Base-by-base conservation (phyloP, 2,113 vertebrate species). In the Ptychochromis oligacanthus region DNA sequence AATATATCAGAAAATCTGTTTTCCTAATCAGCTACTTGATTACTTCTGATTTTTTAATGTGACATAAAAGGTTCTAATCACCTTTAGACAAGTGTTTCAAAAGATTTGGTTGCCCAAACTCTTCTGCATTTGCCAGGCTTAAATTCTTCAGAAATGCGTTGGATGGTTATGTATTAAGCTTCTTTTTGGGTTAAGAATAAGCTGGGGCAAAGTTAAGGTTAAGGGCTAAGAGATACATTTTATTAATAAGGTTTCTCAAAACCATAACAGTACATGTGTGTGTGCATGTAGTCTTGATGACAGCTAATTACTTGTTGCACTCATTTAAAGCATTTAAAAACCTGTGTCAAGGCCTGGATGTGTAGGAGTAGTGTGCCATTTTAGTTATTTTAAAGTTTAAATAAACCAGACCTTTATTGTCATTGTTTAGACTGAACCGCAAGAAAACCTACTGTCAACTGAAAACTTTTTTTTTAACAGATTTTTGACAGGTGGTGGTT, bases 401-500 rank as follows among this genome's bases (percentile, higher is more conserved):
- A 75, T 67, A 59, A 81, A 79, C 52, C n/a, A 14, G 11, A 77
- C 31, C 26, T 46, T 40, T 36, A 38, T 2, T 7, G 20, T 36
- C 4, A 26, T 10, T 43, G 36, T 65, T 62, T 31, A 58, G 26
- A 75, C 26, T 26, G 6, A 38, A 58, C 34, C 72, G 31, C 22
- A 54, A n/a, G n/a, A 59, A 59, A 59, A 60, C 5, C 31, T 75
- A 43, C 34, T 72, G 52, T 43, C 59, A 59, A 38, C 56, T 67
- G 61, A 65, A 52, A 67, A 34, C 54, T 52, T 59, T 76, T 52
- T 11, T 52, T 59, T 76, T 52, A 9, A 76, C 10, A 36, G 20
- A 59, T 20, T 26, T 80, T 31, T 78, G 58, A 80, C 70, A 85
- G 65, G 43, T 84, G 26, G 34, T 46, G 14, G 22, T 11, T 83